Conservation (phyloP, 2,888 invertebrate genomes). For the Ernsta delagoae region DNA sequence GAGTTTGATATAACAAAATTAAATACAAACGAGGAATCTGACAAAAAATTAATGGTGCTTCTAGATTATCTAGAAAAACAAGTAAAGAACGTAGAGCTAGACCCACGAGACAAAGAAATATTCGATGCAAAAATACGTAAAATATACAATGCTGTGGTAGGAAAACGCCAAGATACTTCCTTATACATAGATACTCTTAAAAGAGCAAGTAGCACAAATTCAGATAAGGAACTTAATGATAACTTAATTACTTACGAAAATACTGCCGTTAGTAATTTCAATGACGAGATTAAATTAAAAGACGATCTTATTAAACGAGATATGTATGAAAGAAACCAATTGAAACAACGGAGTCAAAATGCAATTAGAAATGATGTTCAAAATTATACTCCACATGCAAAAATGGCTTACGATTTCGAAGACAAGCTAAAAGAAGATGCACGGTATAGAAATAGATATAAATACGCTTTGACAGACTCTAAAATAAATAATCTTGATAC, state of each 20-base stretch:
- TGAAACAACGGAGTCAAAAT: conserved; percentile 10
- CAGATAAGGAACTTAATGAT: conserved; percentile 8
- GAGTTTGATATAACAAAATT: conserved; percentile 36
- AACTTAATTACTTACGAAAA: conserved; percentile 18
- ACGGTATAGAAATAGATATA: conserved; percentile 37
- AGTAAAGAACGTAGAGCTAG: conserved; percentile 59
- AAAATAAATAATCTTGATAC: conserved; percentile 10
- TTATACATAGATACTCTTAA: no score
- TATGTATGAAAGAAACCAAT: background rate
- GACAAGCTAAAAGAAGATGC: conserved; percentile 12
- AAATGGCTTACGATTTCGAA: background rate
- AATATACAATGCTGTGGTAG: conserved; percentile 53
- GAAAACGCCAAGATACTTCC: conserved; percentile 28
- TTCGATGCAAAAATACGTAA: conserved; percentile 66
- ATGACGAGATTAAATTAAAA: conserved; percentile 33
- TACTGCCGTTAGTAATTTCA: conserved; percentile 32
- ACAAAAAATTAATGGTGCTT: conserved; percentile 58
- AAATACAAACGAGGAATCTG: conserved; percentile 50
- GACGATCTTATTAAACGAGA: background rate
- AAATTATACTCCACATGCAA: conserved; percentile 21
- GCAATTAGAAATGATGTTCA: conserved; percentile 2
- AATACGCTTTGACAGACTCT: background rate
- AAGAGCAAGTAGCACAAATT: background rate
- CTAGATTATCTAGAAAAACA: conserved; percentile 64
- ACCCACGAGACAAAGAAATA: conserved; percentile 57